phyloP scores from a whole-genome alignment of 2,888 invertebrate species.

The Aricia artaxerxes region DNA sequence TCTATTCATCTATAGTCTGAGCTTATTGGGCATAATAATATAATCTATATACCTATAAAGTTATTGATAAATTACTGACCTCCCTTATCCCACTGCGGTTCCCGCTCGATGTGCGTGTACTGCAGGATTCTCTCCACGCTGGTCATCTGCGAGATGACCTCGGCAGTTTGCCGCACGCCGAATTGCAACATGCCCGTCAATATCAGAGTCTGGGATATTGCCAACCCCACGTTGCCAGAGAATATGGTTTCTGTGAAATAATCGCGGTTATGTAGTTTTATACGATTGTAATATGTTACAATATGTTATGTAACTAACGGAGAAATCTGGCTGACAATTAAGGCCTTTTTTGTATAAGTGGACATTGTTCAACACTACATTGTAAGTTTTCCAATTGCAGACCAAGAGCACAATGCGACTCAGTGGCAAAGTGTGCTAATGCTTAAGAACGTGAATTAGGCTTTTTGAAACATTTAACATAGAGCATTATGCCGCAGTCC shows the following conservation, averaged over 20 bases:
- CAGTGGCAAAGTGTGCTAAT: no score
- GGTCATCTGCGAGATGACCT: constrained; percentile 85
- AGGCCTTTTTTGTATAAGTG: not conserved
- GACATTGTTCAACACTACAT: not conserved
- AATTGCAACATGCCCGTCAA: constrained; percentile 87
- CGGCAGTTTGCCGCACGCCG: constrained; percentile 85
- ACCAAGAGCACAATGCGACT: no score
- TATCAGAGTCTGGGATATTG: constrained; percentile 84
- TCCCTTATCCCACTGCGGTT: constrained; percentile 76
- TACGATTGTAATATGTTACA: no score
- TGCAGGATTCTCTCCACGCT: constrained; percentile 87
- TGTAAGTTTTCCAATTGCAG: no score
- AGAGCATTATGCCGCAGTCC: no score
- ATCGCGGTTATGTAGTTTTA: constrained; percentile 22
- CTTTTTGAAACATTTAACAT: no score
- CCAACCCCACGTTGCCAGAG: constrained; percentile 85
- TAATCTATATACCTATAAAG: not conserved
- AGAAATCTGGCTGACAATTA: not conserved
- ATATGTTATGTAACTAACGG: not conserved
- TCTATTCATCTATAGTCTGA: not conserved
- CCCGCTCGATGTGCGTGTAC: constrained; percentile 85
- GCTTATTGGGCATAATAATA: not conserved
- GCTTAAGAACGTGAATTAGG: no score
- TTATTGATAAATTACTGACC: constrained; percentile 48
- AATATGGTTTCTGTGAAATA: constrained; percentile 67